Percentiles rank a stretch among this genome's conserved stretches.
Conservation (phyloP, 1,140 invertebrate species). For the Drosophila kohkoa region DNA sequence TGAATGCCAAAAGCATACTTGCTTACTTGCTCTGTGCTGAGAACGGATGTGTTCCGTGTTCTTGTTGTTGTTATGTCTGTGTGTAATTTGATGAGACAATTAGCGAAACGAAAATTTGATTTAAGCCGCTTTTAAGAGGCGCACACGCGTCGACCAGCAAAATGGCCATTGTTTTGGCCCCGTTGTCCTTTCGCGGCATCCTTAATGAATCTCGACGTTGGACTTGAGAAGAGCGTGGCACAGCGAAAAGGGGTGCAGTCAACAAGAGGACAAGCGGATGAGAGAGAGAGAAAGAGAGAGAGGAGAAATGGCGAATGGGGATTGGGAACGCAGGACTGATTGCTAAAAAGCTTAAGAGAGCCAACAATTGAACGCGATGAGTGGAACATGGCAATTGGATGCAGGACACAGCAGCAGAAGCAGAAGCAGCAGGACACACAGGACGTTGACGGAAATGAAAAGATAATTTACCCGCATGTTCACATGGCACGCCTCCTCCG, state of each 20-base stretch:
- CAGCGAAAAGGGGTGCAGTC: background rate
- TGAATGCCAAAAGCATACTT: background rate
- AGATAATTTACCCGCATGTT: constrained; percentile 83
- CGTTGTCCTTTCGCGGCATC: constrained; percentile 30
- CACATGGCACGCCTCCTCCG: background rate
- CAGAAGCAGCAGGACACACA: constrained; percentile 2
- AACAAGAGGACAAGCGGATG: background rate
- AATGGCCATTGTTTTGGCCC: constrained; percentile 25
- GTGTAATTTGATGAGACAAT: constrained; percentile 53
- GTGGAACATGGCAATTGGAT: constrained; percentile 50
- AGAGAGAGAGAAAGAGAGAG: background rate
- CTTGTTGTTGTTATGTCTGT: constrained; percentile 2
- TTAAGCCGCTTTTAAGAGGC: constrained; percentile 46
- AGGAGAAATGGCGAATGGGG: background rate
- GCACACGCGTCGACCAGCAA: constrained; percentile 4
- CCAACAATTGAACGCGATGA: constrained; percentile 54
- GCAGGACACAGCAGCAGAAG: background rate
- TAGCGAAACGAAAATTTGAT: constrained; percentile 50
- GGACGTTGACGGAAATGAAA: constrained; percentile 74
- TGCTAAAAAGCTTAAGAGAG: constrained; percentile 44
- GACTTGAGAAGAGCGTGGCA: constrained; percentile 21
- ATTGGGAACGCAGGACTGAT: constrained; percentile 7
- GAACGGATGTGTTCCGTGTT: background rate
- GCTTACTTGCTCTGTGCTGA: background rate
- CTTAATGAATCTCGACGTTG: constrained; percentile 46